A percentile compares a stretch with the other conserved stretches of the same genome.
Conservation (phyloP, 1,140 invertebrate species). For the Drosophila teissieri region DNA sequence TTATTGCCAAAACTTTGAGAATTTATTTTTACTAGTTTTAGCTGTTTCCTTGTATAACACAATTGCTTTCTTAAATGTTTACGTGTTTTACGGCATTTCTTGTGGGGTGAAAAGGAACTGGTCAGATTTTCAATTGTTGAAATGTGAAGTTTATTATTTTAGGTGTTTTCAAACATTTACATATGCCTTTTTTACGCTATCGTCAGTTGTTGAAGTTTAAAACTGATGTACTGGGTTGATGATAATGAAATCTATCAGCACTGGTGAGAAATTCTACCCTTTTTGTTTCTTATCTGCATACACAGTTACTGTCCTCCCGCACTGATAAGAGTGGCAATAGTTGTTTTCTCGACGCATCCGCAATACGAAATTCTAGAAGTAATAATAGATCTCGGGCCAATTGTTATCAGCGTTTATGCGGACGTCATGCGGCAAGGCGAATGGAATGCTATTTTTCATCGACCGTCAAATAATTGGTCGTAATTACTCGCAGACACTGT, state of each 20-base stretch:
- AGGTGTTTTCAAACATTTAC: neutral
- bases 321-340: conserved; percentile 29
- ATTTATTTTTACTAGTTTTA: neutral
- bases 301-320: conserved; percentile 10
- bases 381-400: conserved; percentile 12
- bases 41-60: neutral
- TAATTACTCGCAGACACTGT: conserved; percentile 15
- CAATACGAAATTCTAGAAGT: conserved; percentile 35
- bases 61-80: neutral
- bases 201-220: neutral
- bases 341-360: conserved; percentile 24
- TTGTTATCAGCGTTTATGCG: conserved; percentile 22
- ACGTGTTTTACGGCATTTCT: neutral
- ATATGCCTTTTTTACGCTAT: neutral
- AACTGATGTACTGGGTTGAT: no score
- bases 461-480: conserved; percentile 33
- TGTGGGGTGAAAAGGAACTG: neutral
- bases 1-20: conserved; percentile 1
- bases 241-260: neutral
- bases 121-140: no score
- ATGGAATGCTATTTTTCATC: conserved; percentile 22
- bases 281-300: conserved; percentile 1
- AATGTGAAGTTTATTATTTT: neutral
- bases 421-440: conserved; percentile 33
- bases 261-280: neutral